These are phyloP conservation scores for Notothenia rossii DNA, from an alignment of 2,113 vertebrate species.

Conservation along the genomic window DNA sequence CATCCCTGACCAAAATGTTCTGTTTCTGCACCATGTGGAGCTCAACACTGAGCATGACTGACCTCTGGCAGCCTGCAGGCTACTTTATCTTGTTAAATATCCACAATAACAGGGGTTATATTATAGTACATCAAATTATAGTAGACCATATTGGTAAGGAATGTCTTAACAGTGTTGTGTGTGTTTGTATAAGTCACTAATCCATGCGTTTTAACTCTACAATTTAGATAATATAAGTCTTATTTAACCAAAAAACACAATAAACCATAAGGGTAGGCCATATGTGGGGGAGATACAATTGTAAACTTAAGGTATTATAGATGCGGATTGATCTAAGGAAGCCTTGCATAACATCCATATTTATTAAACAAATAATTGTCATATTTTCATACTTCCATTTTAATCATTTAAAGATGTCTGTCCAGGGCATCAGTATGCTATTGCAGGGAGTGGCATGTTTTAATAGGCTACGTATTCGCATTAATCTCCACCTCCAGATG, in stretches of 20 bases:
- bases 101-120: constrained; percentile 19
- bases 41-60: constrained; percentile 23
- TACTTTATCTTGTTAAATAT: constrained; percentile 20
- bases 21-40: constrained; percentile 53
- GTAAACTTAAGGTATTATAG: constrained; percentile 1
- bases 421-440: constrained; percentile 69
- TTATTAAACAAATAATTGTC: neutral
- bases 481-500: constrained; percentile 46
- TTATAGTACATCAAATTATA: neutral
- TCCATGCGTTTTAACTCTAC: neutral
- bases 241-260: neutral
- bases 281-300: neutral
- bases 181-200: constrained; percentile 4
- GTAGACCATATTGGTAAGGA: neutral
- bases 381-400: constrained; percentile 24
- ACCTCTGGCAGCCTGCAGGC: constrained; percentile 29
- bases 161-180: constrained; percentile 1
- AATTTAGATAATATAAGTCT: neutral
- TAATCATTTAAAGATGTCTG: constrained; percentile 62
- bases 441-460: constrained; percentile 87
- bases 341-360: no score
- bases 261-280: constrained; percentile 13
- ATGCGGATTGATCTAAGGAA: neutral
- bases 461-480: constrained; percentile 61
- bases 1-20: constrained; percentile 55